Conservation (phyloP, 2,888 invertebrate genomes). For the Copidosoma aretas region DNA sequence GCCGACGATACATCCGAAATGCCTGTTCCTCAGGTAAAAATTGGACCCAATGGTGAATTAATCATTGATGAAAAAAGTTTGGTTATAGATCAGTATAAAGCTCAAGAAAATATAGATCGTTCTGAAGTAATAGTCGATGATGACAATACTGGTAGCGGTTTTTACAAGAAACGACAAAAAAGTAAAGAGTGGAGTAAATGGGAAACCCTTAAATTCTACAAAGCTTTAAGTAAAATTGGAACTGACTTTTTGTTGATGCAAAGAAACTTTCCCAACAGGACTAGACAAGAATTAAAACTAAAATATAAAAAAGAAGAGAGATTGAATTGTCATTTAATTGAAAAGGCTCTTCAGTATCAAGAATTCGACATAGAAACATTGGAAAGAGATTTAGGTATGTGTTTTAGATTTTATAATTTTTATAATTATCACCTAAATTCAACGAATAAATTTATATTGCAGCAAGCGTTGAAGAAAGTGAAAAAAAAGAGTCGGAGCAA, state of each 20-base stretch:
- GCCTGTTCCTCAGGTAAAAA: constrained; percentile 83
- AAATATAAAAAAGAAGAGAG: constrained; percentile 94
- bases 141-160: constrained; percentile 66
- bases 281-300: constrained; percentile 82
- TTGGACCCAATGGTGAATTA: constrained; percentile 84
- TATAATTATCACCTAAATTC: constrained; percentile 15
- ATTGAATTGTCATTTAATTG: constrained; percentile 74
- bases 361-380: constrained; percentile 73
- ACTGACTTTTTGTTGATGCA: constrained; percentile 93
- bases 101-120: constrained; percentile 70
- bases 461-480: constrained; percentile 51
- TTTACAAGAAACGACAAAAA: constrained; percentile 73
- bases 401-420: constrained; percentile 41
- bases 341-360: constrained; percentile 75
- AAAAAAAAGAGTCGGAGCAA: constrained; percentile 45
- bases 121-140: constrained; percentile 74
- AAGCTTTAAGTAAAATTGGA: constrained; percentile 86
- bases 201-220: constrained; percentile 91
- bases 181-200: constrained; percentile 77
- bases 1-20: constrained; percentile 62
- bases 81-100: constrained; percentile 77
- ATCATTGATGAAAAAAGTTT: constrained; percentile 86
- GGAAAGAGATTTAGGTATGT: constrained; percentile 66
- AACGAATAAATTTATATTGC: constrained; percentile 26
- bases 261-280: constrained; percentile 79